Evolutionary conservation across 2,797 vertebrate genomes (phyloP), one percentile per base, ranked within the genome.

Genomic region (Poecile montanus): DNA sequence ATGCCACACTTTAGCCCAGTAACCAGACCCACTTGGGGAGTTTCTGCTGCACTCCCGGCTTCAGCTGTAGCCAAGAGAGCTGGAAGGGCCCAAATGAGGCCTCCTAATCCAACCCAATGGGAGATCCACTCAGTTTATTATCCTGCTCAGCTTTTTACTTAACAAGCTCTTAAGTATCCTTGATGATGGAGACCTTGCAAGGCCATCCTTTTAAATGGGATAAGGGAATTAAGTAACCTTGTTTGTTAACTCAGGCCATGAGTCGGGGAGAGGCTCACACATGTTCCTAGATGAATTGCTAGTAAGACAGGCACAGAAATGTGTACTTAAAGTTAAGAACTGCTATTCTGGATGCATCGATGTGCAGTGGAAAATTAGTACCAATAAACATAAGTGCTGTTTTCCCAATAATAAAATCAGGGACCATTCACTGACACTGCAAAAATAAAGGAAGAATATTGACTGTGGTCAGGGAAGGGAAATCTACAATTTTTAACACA

Each of bases 291-390:
- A 22, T 54, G 32, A 51, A 50, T 61, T 7, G 1, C 29, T 58
- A 16, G 30, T 58, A 54, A 27, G 9, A 25, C 13, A 45, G 40
- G 66, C 25, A 9, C 11, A 68, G 36, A 78, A 84, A 63, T 32
- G 15, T 34, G 11, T 44, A 26, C 54, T 88, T 93, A 77, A 65
- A 13, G 45, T 61, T 78, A 53, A 81, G 71, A 77, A 67, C 32
- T 48, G 23, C 58, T 91, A 3, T 67, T 72, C 21, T 58, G 54
- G 23, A 50, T 48, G 44, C 36, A 47, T 2, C 58, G 50, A 54
- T 68, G 42, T 62, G 32, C 63, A 88, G 32, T 34, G 47, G 70
- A 77, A 84, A 91, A 87, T 82, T 60, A 74, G 47, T 73, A 56
- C 54, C 2, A 10, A 45, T 63, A 86, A 89, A 76, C 13, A 11